A percentile compares a stretch with the other conserved stretches of the same genome.
These are phyloP conservation scores for Mastomys coucha DNA, from an alignment of 2,113 vertebrate genomes.

Conservation along the genomic window DNA sequence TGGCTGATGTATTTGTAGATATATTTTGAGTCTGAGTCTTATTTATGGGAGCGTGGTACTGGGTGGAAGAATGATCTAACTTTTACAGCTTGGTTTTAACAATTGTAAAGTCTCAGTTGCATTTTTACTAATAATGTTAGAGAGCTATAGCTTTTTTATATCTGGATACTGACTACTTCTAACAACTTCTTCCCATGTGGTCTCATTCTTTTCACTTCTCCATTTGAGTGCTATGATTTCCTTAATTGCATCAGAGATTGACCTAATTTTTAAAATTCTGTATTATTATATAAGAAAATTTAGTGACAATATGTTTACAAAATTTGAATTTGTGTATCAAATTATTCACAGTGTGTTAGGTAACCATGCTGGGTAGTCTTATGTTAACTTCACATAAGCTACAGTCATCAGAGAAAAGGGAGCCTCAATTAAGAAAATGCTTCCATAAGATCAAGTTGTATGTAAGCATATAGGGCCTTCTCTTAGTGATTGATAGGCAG, in stretches of 20 bases:
- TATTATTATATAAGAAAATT: background rate
- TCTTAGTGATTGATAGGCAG: background rate
- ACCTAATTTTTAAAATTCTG: background rate
- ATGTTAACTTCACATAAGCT: background rate
- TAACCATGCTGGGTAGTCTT: background rate
- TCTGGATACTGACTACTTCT: background rate
- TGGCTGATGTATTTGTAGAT: too few relatives aligned
- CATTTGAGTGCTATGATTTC: background rate
- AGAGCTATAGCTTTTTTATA: background rate
- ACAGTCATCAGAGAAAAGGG: background rate
- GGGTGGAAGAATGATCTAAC: too few relatives aligned
- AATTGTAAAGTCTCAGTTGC: background rate
- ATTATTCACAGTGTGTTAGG: background rate
- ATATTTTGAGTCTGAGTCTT: too few relatives aligned
- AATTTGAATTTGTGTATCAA: constrained; percentile 5
- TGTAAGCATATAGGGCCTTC: background rate
- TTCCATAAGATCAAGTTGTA: background rate
- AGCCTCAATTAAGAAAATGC: background rate
- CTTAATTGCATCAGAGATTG: background rate
- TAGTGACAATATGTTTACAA: background rate
- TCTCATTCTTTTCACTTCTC: background rate
- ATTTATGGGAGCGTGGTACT: too few relatives aligned
- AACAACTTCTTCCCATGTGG: background rate
- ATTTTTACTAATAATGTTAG: background rate
- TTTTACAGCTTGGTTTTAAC: background rate